Conservation (phyloP, 1,140 invertebrate species). For the Magallana ariakensis region DNA sequence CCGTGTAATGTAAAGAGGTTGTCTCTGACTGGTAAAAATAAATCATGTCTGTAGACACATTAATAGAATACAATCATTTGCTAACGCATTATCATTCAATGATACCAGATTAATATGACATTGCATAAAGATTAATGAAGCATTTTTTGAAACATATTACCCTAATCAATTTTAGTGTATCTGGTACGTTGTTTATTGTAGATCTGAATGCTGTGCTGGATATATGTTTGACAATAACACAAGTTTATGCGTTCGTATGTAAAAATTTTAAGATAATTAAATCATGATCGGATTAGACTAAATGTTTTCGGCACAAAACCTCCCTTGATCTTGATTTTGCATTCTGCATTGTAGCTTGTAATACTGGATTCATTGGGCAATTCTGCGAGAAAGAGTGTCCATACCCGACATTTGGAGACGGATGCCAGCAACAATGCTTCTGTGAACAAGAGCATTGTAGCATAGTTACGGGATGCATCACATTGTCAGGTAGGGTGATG, state of each 20-base stretch:
- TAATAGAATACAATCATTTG: not conserved
- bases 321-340: too few species aligned
- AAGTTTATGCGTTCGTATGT: not conserved
- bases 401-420: not conserved
- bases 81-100: not conserved
- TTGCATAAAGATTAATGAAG: not conserved
- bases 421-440: not conserved
- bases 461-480: not conserved
- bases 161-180: too few species aligned
- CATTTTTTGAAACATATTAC: too few species aligned
- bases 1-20: too few species aligned
- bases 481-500: not conserved
- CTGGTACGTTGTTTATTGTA: not conserved
- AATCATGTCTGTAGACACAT: too few species aligned
- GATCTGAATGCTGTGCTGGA: not conserved
- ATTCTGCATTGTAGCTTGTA: not conserved
- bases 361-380: slow-evolving; percentile 6
- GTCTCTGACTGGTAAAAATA: too few species aligned
- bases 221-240: slow-evolving; percentile 1
- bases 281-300: not conserved
- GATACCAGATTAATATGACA: not conserved
- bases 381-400: not conserved
- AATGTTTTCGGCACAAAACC: not conserved
- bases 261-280: too few species aligned
- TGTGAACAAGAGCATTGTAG: not conserved